phyloP scores from a whole-genome alignment of 2,888 invertebrate genomes.

The Oscheius sp. region DNA sequence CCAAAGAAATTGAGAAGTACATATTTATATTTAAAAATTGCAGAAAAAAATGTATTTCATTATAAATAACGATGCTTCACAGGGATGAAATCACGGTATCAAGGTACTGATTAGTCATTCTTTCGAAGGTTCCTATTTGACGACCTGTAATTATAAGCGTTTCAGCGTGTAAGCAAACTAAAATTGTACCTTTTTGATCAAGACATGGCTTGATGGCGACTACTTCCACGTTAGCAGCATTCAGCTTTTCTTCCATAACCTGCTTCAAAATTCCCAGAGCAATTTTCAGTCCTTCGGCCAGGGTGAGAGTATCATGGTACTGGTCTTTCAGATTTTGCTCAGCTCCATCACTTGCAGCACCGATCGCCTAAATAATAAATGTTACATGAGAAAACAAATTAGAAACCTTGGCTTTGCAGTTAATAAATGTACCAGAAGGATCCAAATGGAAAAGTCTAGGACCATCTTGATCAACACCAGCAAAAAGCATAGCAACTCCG shows the following conservation, averaged over 20 bases:
- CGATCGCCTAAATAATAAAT: constrained; percentile 83
- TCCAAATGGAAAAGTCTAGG: constrained; percentile 91
- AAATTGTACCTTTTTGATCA: constrained; percentile 58
- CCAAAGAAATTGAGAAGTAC: neutral
- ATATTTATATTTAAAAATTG: constrained; percentile 10
- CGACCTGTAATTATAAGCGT: constrained; percentile 41
- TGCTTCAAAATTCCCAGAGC: constrained; percentile 94
- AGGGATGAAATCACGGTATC: constrained; percentile 51
- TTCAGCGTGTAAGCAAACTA: neutral
- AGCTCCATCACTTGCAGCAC: constrained; percentile 98
- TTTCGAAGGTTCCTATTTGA: constrained; percentile 55
- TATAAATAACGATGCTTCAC: constrained; percentile 13
- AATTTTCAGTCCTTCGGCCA: constrained; percentile 90
- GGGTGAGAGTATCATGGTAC: constrained; percentile 85
- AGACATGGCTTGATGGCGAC: constrained; percentile 66
- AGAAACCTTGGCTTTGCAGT: constrained; percentile 88
- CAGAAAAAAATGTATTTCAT: constrained; percentile 10
- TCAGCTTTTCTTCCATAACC: constrained; percentile 99
- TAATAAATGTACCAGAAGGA: constrained; percentile 86
- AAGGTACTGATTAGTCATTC: constrained; percentile 54
- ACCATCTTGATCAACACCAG: constrained; percentile 87
- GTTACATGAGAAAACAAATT: neutral
- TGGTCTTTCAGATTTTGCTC: constrained; percentile 89
- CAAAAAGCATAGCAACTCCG: constrained; percentile 97
- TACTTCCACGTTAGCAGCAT: constrained; percentile 93